A percentile compares a stretch with the other conserved stretches of the same genome.
These are phyloP conservation scores for Pandemis corylana DNA, from an alignment of 2,888 invertebrate genomes.

Conservation along the genomic window DNA sequence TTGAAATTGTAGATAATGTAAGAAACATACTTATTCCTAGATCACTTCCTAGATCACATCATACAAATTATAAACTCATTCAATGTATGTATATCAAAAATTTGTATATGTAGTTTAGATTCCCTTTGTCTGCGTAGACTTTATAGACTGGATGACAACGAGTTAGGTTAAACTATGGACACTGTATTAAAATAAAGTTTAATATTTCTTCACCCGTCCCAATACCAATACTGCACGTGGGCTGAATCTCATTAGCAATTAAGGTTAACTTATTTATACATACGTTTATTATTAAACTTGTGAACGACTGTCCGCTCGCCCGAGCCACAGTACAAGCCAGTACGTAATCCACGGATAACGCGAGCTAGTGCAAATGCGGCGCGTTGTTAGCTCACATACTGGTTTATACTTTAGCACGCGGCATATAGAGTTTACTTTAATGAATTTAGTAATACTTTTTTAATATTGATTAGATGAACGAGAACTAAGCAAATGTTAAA, in stretches of 20 bases:
- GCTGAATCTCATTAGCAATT: slow-evolving; percentile 18
- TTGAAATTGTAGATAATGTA: too few species aligned
- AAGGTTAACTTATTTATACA: slow-evolving; percentile 9
- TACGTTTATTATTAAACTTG: slow-evolving; percentile 5
- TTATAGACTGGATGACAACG: too few species aligned
- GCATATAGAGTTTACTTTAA: too few species aligned
- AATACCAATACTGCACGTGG: slow-evolving; percentile 6
- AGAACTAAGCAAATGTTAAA: not conserved
- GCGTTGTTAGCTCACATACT: not conserved
- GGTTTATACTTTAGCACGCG: not conserved
- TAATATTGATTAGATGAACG: not conserved
- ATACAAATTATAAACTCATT: too few species aligned
- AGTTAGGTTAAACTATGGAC: not conserved
- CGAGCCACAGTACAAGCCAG: not conserved
- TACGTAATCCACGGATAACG: not conserved
- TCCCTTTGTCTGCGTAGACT: too few species aligned
- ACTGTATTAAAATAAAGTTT: not conserved
- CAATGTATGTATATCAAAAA: too few species aligned
- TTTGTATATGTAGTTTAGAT: too few species aligned
- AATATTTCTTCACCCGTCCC: not conserved
- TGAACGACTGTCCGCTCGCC: not conserved
- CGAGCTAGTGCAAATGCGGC: not conserved
- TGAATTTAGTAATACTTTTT: too few species aligned
- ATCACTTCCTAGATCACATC: too few species aligned
- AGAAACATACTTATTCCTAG: too few species aligned